phyloP scores from a whole-genome alignment of 1,140 invertebrate species.

The Camponotus vicinus region DNA sequence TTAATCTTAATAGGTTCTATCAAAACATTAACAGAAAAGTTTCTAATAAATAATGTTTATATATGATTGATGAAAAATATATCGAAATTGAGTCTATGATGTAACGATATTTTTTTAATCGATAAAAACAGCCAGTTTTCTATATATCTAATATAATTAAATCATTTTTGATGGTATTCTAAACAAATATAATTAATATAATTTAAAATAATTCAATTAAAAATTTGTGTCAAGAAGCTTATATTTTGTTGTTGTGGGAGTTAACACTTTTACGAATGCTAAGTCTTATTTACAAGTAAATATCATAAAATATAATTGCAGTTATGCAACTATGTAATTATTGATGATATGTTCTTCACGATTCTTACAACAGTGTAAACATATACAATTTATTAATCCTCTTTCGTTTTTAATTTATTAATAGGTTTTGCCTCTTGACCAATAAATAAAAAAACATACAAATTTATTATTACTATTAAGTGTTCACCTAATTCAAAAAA shows the following conservation, averaged over 20 bases:
- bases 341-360: not conserved
- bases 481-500: not conserved
- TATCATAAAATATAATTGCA: not conserved
- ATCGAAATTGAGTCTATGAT: not conserved
- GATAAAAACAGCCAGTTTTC: not conserved
- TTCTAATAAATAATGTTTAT: not conserved
- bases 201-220: not conserved
- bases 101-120: not conserved
- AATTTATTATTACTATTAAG: not conserved
- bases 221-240: not conserved
- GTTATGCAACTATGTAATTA: not conserved
- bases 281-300: conserved; percentile 1
- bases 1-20: not conserved
- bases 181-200: not conserved
- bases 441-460: not conserved
- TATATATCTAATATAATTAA: not conserved
- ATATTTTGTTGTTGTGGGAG: not conserved
- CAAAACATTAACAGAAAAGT: conserved; percentile 15
- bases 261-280: not conserved
- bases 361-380: not conserved
- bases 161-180: not conserved
- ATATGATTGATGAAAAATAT: not conserved
- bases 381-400: not conserved
- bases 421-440: conserved; percentile 2
- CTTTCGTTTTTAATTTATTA: not conserved